Evolutionary conservation across 2,113 vertebrate genomes (phyloP).

Genomic region (Deroptyus accipitrinus): DNA sequence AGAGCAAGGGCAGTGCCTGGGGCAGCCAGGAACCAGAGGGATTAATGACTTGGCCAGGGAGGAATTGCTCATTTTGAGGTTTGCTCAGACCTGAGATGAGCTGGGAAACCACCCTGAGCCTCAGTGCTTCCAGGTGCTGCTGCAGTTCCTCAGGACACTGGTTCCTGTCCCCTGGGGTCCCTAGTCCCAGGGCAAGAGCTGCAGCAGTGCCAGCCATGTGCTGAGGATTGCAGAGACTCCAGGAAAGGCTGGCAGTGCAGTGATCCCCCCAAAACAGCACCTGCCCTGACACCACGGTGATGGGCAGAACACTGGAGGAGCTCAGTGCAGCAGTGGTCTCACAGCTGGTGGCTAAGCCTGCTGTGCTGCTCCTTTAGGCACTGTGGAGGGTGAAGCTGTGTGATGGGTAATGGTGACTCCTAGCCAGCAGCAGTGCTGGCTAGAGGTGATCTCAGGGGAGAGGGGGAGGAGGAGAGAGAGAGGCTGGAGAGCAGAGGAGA

Average conservation of each 20-base stretch:
- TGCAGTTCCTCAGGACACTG: not conserved
- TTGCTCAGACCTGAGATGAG: not conserved
- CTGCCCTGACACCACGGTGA: not conserved
- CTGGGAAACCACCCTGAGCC: not conserved
- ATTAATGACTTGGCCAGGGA: not conserved
- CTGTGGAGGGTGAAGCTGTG: not conserved
- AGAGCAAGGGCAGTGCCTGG: not conserved
- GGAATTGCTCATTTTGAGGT: not conserved
- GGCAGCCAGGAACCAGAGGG: not conserved
- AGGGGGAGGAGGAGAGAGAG: not conserved
- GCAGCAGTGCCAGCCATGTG: not conserved
- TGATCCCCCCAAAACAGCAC: not conserved
- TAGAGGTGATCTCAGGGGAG: not conserved
- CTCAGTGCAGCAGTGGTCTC: not conserved
- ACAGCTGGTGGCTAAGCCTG: not conserved
- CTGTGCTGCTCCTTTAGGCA: not conserved
- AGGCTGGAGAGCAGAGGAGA: not conserved
- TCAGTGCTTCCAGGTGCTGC: not conserved
- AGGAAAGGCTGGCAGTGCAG: not conserved
- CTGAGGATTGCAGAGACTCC: not conserved
- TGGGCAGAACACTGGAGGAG: not conserved
- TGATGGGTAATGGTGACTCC: not conserved
- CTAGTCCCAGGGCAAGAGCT: not conserved
- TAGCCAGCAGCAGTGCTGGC: not conserved
- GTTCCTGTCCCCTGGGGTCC: not conserved